Base-by-base conservation (phyloP, 2,797 vertebrate species). In the Clarias fuscus region DNA sequence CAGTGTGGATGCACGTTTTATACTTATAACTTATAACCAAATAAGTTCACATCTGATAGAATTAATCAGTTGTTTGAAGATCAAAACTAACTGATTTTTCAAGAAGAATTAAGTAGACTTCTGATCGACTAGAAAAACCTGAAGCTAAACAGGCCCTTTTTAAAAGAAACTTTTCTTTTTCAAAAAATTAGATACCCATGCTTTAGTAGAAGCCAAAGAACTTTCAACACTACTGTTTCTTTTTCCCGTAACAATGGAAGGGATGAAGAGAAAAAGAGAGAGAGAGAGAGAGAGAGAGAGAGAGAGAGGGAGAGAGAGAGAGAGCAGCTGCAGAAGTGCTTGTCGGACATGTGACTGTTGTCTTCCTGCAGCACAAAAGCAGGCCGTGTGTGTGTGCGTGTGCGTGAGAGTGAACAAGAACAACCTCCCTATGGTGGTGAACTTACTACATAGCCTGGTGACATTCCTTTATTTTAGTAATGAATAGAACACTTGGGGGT, bases 351-450 rank as follows among this genome's bases (percentile, higher is more conserved):
- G 94, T 95, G 94, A 95, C 93, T 93, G 91, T 94, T 95, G 94
- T 94, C 93, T 95, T 95, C 93, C 94, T 91, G 92, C 84, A 84
- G 91, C 94, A 95, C 95, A 95, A 95, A 95, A 92, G 93, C 90
- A 89, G 84, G 78, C 86, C 90, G 90, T 91, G 92, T 92, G 92
- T 92, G 43, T 43, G 7, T 43, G 43, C 10, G 43, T 48, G 48
- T 48, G 43, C 94, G 93, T 90, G 92, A 93, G 94, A 94, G 93
- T 91, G 90, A 90, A 93, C 91, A 93, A n/a, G 94, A 93, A 94
- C 93, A 93, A 94, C n/a, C 58, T 17, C 56, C 22, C 77, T 58
- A 91, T 92, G 91, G 93, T 91, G 91, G 89, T 82, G 91, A 71
- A 92, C 92, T 93, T 95, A 95, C 93, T 95, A 91, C 76, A 91